Conservation (phyloP, 2,888 invertebrate genomes). For the Polydrusus cervinus region DNA sequence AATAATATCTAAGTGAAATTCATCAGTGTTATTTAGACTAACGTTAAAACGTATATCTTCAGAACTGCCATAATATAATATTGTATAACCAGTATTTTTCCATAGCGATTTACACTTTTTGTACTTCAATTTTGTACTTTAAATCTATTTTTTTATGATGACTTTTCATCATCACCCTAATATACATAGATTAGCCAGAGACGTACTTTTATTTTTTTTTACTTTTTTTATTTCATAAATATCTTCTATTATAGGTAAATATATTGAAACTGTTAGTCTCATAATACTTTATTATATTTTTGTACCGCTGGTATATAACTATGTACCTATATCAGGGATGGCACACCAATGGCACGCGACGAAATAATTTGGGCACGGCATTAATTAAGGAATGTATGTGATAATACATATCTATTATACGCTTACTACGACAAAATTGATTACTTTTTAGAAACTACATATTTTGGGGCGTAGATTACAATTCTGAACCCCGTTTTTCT, state of each 20-base stretch:
- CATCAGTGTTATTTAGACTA: slow-evolving; percentile 8
- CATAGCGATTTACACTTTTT: slow-evolving; percentile 42
- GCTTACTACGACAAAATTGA: no score
- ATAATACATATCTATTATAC: no score
- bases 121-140: slow-evolving; percentile 34
- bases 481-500: no score
- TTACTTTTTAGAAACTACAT: no score
- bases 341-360: no score
- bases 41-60: slow-evolving; percentile 11
- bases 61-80: slow-evolving; percentile 44
- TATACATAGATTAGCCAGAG: slow-evolving; percentile 20
- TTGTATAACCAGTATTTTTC: slow-evolving; percentile 42
- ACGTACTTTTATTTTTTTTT: slow-evolving; percentile 37
- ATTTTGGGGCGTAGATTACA: no score
- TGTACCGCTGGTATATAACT: slow-evolving; percentile 49
- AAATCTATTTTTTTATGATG: slow-evolving; percentile 18
- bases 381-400: no score
- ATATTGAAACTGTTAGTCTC: slow-evolving; percentile 24
- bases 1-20: slow-evolving; percentile 4
- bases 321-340: no score
- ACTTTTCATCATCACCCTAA: slow-evolving; percentile 25
- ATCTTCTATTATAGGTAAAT: slow-evolving; percentile 1
- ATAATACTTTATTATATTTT: slow-evolving; percentile 40
- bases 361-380: no score
- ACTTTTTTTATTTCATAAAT: slow-evolving; percentile 33